Evolutionary conservation across 2,113 vertebrate species (phyloP), one percentile per base, ranked within the genome.

Genomic region (Halcyon senegalensis): DNA sequence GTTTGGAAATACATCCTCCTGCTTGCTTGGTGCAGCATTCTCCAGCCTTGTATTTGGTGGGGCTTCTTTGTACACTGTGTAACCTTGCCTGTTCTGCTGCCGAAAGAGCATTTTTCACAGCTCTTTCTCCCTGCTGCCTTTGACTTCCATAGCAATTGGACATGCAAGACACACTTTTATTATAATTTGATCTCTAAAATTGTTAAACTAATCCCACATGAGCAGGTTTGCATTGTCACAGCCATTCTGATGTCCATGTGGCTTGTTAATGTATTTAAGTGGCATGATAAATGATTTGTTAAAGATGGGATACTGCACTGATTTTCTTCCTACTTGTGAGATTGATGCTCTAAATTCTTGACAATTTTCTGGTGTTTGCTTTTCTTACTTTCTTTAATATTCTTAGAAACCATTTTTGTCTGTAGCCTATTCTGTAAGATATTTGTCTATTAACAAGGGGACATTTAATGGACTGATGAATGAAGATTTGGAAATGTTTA

Each of bases 151-250:
- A 78, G 60, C 64, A 87, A 89, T 69, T 80, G 90, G 88, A 73
- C 9, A 18, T 83, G 44, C 35, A 79, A 62, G 81, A 58, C 41
- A 93, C 39, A 28, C 27, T 96, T 97, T 82, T 93, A 50, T 93
- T 95, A 89, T 96, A 53, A 96, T 96, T 97, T 97, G 95, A 94
- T 97, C 94, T 95, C 79, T 93, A 94, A 97, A 97, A 94, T 89
- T 88, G 85, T 90, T 78, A 77, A 96, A 94, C 88, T 95, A 96
- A 91, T 80, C 55, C 56, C 70, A 90, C 70, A 92, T 88, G 94
- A 96, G 91, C 63, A 93, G 81, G 59, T 97, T 95, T 89, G 43
- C 84, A 93, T 95, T 96, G 85, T 94, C 3, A 0, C 35, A 50
- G 63, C 41, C 90, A 89, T 97, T 97, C 90, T 97, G 64, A 77